Percentiles rank a stretch among this genome's conserved stretches.
Conservation (phyloP, 2,113 vertebrate species). For the Balaeniceps rex region DNA sequence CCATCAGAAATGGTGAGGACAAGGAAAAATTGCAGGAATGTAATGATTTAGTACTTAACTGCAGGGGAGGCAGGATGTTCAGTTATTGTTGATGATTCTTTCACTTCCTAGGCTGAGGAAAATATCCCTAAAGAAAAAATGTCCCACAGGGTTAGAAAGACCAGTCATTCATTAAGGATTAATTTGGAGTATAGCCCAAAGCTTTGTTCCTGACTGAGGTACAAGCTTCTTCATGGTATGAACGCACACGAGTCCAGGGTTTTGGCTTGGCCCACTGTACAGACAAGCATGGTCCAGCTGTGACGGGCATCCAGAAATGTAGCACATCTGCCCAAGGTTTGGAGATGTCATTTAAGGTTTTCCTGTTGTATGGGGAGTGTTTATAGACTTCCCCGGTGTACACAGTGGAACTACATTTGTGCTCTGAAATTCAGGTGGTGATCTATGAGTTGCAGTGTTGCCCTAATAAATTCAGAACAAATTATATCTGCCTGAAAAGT, state of each 20-base stretch:
- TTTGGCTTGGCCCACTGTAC: neutral
- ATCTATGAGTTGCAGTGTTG: neutral
- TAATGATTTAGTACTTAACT: neutral
- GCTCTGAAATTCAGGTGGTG: neutral
- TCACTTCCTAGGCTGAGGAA: neutral
- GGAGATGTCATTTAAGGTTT: neutral
- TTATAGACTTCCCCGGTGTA: neutral
- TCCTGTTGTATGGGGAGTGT: neutral
- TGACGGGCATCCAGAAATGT: neutral
- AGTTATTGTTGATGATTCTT: neutral
- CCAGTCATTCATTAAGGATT: neutral
- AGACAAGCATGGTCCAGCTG: neutral
- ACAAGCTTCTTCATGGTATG: neutral
- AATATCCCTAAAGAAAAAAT: neutral
- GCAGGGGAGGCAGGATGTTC: neutral
- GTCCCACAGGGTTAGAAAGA: neutral
- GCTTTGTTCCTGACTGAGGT: neutral
- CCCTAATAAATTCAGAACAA: neutral
- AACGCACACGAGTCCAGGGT: neutral
- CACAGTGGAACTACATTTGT: neutral
- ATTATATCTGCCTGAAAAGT: neutral
- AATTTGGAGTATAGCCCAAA: neutral
- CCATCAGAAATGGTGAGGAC: neutral
- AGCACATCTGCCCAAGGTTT: neutral
- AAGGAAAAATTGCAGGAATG: neutral